Conservation (phyloP, 2,113 vertebrate genomes). For the Panthera leo region DNA sequence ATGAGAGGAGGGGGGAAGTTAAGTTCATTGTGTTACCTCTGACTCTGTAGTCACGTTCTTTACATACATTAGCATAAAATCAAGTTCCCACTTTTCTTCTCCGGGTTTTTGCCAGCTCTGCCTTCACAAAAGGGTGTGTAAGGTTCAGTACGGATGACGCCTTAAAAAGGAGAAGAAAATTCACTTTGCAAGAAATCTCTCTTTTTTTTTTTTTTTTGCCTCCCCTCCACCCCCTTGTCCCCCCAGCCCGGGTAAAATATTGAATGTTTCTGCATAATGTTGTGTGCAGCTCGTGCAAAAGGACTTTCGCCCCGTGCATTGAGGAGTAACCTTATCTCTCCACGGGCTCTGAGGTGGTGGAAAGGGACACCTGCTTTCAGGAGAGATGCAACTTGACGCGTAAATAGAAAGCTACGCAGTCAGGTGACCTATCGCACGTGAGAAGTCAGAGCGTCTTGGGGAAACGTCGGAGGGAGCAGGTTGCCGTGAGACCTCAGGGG, state of each 20-base stretch:
- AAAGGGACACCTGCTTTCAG: conserved; percentile 14
- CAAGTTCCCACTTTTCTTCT: background rate
- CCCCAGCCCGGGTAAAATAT: conserved; percentile 61
- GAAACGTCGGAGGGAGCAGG: background rate
- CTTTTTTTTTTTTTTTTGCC: background rate
- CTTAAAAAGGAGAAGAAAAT: background rate
- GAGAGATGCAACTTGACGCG: background rate
- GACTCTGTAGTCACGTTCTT: conserved; percentile 47
- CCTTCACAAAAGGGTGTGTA: conserved; percentile 43
- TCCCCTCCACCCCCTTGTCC: too few species aligned
- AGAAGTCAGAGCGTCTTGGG: conserved; percentile 57
- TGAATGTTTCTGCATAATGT: conserved; percentile 60
- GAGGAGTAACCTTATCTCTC: background rate
- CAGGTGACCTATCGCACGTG: background rate
- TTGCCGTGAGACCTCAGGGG: background rate
- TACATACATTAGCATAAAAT: conserved; percentile 67
- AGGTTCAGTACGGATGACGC: background rate
- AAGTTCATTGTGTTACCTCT: conserved; percentile 72
- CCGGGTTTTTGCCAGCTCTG: conserved; percentile 11
- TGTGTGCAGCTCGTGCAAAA: background rate
- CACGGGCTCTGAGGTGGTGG: background rate
- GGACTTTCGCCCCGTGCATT: background rate
- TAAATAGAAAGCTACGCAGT: conserved; percentile 51
- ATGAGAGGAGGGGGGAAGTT: conserved; percentile 52
- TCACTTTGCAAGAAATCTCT: background rate